Evolutionary conservation across 2,113 vertebrate species (phyloP).

Genomic region (Gallinago undulata): DNA sequence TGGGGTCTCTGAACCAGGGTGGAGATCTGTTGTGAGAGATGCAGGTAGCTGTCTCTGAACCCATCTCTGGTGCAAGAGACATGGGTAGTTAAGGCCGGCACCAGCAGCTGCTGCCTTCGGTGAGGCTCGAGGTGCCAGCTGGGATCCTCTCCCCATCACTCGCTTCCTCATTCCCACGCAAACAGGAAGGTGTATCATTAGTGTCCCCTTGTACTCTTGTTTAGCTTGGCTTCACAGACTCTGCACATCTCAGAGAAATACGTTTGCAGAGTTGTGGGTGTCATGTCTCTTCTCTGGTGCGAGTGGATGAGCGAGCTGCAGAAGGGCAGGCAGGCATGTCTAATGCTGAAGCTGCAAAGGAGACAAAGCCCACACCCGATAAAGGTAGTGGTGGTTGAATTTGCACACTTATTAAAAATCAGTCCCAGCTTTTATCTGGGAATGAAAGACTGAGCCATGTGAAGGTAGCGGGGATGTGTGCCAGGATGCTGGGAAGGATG

Average conservation of each 20-base stretch:
- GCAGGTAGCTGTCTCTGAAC: too few species aligned
- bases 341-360: background rate
- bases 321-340: background rate
- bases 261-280: background rate
- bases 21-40: background rate
- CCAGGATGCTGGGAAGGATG: background rate
- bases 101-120: background rate
- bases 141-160: background rate
- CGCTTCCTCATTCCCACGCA: rapidly evolving
- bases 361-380: background rate
- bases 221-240: background rate
- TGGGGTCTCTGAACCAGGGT: background rate
- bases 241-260: background rate
- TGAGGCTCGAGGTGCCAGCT: background rate
- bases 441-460: background rate
- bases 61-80: background rate
- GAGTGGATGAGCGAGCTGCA: background rate
- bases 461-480: background rate
- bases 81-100: background rate
- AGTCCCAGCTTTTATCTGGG: background rate
- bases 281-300: background rate
- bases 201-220: background rate
- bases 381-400: background rate
- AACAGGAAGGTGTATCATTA: background rate
- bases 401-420: background rate